Conservation (phyloP, 2,113 vertebrate genomes). For the Fregata magnificens region DNA sequence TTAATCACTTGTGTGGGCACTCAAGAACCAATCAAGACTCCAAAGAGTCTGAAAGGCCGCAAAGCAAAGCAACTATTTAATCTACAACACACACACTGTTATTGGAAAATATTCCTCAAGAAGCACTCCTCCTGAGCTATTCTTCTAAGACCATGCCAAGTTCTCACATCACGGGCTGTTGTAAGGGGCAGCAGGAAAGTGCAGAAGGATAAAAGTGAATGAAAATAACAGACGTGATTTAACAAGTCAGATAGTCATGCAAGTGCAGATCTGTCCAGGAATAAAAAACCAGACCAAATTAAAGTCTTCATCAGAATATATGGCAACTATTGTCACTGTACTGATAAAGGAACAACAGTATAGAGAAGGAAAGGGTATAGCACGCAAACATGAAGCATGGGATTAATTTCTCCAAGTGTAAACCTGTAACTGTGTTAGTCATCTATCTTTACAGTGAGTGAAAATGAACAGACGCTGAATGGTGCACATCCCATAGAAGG, state of each 20-base stretch:
- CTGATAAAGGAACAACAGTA: neutral
- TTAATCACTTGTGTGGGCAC: neutral
- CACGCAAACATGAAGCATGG: accelerated
- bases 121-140: neutral
- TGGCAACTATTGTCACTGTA: neutral
- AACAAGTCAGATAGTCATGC: neutral
- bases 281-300: neutral
- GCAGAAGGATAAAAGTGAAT: neutral
- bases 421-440: neutral
- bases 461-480: neutral
- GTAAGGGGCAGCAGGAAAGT: neutral
- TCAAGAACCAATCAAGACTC: neutral
- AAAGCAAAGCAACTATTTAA: neutral
- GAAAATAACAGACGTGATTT: neutral
- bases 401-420: neutral
- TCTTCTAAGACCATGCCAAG: neutral
- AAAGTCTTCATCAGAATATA: neutral
- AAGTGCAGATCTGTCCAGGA: neutral
- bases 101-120: constrained; percentile 12
- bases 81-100: neutral
- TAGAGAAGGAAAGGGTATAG: neutral
- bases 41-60: neutral
- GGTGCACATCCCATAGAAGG: neutral
- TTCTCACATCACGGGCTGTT: neutral
- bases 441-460: neutral